A percentile compares a stretch with the other conserved stretches of the same genome.
Evolutionary conservation across 2,888 invertebrate genomes (phyloP).

Genomic region (Drosophila borealis): DNA sequence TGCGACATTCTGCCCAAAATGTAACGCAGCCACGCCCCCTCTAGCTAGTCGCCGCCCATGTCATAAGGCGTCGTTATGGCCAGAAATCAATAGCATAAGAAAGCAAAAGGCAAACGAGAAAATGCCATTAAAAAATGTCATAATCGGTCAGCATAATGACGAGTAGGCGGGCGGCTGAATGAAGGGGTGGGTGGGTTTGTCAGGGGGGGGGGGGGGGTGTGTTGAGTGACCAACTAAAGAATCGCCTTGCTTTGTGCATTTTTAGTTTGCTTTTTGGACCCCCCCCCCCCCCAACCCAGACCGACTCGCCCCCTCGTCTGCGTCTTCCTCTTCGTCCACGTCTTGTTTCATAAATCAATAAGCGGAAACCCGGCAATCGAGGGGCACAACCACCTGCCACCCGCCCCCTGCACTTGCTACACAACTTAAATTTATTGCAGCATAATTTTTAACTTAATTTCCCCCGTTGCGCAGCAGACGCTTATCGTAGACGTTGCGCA

Average conservation of each 20-base stretch:
- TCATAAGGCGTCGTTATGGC: conserved; percentile 39
- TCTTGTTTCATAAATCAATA: conserved; percentile 69
- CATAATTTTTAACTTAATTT: conserved; percentile 50
- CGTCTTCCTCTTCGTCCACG: neutral
- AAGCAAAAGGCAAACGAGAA: conserved; percentile 68
- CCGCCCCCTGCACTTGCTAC: neutral
- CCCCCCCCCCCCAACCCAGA: neutral
- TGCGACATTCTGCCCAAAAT: conserved; percentile 10
- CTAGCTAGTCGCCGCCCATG: neutral
- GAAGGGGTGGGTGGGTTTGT: neutral
- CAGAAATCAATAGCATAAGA: conserved; percentile 76
- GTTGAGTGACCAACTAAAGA: conserved; percentile 12
- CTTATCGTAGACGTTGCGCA: conserved; percentile 54
- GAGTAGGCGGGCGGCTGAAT: conserved; percentile 22
- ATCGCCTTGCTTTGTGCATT: conserved; percentile 26
- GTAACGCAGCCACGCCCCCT: neutral
- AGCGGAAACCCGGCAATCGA: conserved; percentile 62
- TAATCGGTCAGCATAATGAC: conserved; percentile 77
- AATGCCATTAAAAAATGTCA: conserved; percentile 78
- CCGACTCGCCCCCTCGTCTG: neutral
- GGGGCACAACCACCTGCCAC: neutral
- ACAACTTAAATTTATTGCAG: conserved; percentile 61
- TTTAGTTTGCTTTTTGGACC: conserved; percentile 51
- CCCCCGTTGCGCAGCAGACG: neutral
- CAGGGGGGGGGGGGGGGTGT: neutral